These are phyloP conservation scores for Papilio demoleus DNA, from an alignment of 2,888 invertebrate genomes.

Conservation along the genomic window DNA sequence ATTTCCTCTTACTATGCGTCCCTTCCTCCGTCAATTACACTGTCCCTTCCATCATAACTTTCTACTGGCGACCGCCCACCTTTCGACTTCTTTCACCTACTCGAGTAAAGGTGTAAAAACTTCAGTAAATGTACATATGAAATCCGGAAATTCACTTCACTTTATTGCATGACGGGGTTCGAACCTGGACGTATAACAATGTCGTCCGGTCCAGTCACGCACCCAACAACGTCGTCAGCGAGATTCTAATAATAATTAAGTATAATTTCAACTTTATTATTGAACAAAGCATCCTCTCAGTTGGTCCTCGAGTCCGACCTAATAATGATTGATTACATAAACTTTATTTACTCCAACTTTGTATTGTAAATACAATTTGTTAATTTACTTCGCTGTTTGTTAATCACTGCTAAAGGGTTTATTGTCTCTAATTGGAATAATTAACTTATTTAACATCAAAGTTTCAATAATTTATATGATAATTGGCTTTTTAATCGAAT, in stretches of 20 bases:
- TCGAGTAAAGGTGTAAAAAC: too few relatives aligned
- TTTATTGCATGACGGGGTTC: too few relatives aligned
- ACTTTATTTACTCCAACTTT: conserved; percentile 22
- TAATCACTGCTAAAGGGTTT: background rate
- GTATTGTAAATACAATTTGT: conserved; percentile 7
- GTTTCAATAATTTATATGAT: background rate
- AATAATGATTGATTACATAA: conserved; percentile 24
- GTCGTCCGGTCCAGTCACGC: too few relatives aligned
- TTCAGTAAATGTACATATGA: too few relatives aligned
- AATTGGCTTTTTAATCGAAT: background rate
- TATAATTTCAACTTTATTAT: background rate
- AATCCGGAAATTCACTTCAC: too few relatives aligned
- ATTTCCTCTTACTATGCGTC: too few relatives aligned
- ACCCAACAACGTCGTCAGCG: too few relatives aligned
- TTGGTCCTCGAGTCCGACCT: conserved; percentile 5
- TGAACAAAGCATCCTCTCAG: background rate
- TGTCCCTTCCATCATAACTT: too few relatives aligned
- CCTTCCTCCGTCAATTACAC: too few relatives aligned
- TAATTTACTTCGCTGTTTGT: conserved; percentile 8
- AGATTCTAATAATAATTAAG: background rate
- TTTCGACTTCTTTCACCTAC: too few relatives aligned
- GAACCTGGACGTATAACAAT: too few relatives aligned
- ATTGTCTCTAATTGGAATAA: background rate
- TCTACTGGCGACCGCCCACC: too few relatives aligned
- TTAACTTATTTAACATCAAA: background rate